phyloP scores from a whole-genome alignment of 1,140 invertebrate species.

The Pectinophora gossypiella region DNA sequence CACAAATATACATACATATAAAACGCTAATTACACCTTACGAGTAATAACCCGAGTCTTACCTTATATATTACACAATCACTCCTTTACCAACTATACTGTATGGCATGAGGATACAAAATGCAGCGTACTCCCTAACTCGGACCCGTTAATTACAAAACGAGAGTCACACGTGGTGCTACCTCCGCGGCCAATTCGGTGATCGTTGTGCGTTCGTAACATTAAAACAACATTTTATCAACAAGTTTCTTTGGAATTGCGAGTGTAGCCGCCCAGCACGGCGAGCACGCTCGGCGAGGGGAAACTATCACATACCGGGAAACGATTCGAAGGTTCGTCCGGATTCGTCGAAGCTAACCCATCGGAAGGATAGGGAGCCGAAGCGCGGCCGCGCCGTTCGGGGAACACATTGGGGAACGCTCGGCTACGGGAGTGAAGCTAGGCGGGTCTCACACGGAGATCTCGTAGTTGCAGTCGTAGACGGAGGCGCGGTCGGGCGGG shows the following conservation, averaged over 20 bases:
- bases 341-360: neutral
- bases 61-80: constrained; percentile 18
- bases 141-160: neutral
- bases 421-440: constrained; percentile 8
- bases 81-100: constrained; percentile 13
- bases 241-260: neutral
- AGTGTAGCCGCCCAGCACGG: too few relatives aligned
- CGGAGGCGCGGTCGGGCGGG: constrained; percentile 89
- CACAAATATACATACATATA: constrained; percentile 68
- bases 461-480: constrained; percentile 97
- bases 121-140: neutral
- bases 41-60: constrained; percentile 21
- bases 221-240: neutral
- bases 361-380: neutral
- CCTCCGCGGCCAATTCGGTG: neutral
- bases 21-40: constrained; percentile 40
- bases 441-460: constrained; percentile 85
- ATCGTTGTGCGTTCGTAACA: neutral
- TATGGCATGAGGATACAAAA: constrained; percentile 18
- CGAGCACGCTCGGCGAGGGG: neutral
- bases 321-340: neutral
- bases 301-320: too few relatives aligned
- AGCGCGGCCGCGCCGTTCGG: neutral
- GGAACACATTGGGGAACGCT: neutral
- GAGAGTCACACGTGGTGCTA: neutral